Conservation (phyloP, 2,113 vertebrate species). For the Stictonetta naevosa region DNA sequence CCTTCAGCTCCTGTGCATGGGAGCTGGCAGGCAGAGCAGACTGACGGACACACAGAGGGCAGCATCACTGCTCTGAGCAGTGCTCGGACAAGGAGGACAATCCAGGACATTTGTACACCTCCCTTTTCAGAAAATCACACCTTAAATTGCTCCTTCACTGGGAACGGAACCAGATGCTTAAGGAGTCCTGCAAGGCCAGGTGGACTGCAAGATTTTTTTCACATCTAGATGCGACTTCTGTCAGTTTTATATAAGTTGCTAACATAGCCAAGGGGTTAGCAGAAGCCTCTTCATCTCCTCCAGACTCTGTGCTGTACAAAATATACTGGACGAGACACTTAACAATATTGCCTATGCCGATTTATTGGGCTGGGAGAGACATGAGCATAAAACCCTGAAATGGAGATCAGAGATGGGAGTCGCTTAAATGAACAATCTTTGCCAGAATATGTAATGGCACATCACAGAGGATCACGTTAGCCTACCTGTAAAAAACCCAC, state of each 20-base stretch:
- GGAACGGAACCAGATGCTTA: background rate
- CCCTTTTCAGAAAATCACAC: background rate
- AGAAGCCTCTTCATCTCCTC: background rate
- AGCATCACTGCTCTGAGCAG: background rate
- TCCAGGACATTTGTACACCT: background rate
- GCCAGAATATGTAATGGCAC: background rate
- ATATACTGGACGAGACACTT: background rate
- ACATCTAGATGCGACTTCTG: background rate
- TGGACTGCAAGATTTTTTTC: background rate
- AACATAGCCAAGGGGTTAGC: background rate
- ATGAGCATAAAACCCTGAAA: background rate
- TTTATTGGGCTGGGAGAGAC: background rate
- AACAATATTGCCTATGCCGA: background rate
- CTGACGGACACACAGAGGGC: accelerated
- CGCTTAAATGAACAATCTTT: background rate
- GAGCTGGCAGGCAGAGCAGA: background rate
- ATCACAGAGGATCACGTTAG: background rate
- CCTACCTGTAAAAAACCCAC: background rate
- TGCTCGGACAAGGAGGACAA: accelerated
- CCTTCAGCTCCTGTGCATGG: accelerated
- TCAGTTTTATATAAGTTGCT: background rate
- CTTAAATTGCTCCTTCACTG: background rate
- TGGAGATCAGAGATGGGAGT: background rate
- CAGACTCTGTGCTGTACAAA: background rate
- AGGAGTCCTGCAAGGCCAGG: background rate